Conservation (phyloP, 2,113 vertebrate genomes). For the Solenodon paradoxus region DNA sequence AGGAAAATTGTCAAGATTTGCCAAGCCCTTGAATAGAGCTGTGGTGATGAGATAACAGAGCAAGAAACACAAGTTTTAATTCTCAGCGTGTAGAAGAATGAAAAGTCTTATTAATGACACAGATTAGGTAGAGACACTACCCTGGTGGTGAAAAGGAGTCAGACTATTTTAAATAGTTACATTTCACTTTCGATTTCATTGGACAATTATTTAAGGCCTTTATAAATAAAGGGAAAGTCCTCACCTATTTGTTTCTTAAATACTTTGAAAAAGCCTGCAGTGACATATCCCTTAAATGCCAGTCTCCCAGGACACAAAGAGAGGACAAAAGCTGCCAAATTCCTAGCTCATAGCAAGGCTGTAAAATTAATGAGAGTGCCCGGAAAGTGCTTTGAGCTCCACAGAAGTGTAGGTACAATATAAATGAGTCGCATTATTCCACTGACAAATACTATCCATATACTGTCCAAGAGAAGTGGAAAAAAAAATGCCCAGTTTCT, state of each 20-base stretch:
- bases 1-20: neutral
- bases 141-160: neutral
- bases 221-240: neutral
- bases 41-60: neutral
- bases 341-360: neutral
- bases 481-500: neutral
- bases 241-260: neutral
- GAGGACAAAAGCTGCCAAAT: constrained; percentile 14
- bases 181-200: neutral
- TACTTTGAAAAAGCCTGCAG: neutral
- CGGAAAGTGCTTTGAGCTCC: constrained; percentile 7
- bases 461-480: neutral
- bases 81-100: neutral
- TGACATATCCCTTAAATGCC: neutral
- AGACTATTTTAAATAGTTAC: constrained; percentile 9
- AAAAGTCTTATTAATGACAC: neutral
- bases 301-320: neutral
- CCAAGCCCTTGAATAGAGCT: neutral
- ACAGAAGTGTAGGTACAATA: constrained; percentile 24
- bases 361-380: constrained; percentile 21
- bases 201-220: neutral
- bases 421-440: constrained; percentile 20
- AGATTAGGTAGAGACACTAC: neutral
- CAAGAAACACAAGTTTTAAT: neutral
- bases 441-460: constrained; percentile 50